Conservation (phyloP, 2,113 vertebrate genomes). For the Sialia sialis region DNA sequence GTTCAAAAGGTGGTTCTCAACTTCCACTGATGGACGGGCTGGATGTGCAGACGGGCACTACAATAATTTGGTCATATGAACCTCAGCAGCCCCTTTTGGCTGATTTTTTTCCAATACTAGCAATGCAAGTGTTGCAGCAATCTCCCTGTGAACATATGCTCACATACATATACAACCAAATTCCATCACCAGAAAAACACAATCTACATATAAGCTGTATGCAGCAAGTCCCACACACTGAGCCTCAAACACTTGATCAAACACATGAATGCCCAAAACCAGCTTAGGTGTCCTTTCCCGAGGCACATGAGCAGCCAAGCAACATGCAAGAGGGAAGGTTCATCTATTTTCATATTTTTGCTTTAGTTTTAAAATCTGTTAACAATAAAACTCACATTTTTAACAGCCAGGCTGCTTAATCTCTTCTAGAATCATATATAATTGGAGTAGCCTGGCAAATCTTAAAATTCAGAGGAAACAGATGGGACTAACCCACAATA, state of each 20-base stretch:
- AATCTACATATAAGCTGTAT: not conserved
- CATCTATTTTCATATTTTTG: not conserved
- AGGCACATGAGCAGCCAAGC: not conserved
- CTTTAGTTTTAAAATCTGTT: not conserved
- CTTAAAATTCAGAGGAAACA: slow-evolving; percentile 30
- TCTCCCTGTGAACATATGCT: not conserved
- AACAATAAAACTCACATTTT: not conserved
- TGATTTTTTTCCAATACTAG: not conserved
- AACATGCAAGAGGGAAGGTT: not conserved
- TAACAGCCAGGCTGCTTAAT: not conserved
- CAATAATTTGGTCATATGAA: not conserved
- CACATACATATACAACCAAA: not conserved
- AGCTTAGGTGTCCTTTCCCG: not conserved
- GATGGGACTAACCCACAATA: not conserved
- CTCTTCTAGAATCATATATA: not conserved
- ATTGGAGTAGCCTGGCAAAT: not conserved
- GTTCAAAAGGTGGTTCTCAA: not conserved
- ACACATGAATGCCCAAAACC: not conserved
- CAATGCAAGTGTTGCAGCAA: not conserved
- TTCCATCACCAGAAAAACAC: not conserved
- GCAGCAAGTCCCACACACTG: not conserved
- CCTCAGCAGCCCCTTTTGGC: not conserved
- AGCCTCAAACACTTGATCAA: not conserved
- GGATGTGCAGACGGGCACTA: not conserved
- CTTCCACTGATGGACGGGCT: not conserved